Base-by-base conservation (phyloP, 2,797 vertebrate species). In the Enteromius paludinosus region DNA sequence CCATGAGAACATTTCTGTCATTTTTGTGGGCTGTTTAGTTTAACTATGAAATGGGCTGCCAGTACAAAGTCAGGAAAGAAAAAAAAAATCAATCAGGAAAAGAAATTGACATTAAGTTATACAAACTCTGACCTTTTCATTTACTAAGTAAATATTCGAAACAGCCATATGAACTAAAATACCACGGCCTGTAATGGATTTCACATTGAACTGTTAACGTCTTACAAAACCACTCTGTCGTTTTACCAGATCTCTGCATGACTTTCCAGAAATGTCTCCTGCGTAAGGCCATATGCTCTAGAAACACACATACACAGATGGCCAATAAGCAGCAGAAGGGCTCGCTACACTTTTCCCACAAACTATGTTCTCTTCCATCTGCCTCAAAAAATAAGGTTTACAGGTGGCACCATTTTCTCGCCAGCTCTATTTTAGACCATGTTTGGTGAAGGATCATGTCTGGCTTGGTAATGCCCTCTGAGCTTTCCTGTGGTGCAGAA, bases 281-380 rank as follows among this genome's bases (percentile, higher is more conserved):
- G 62, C 5, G 14, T 43, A 43, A 52, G 7, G 47, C 79, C 81
- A 83, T 83, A 83, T 83, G 81, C 81, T 83, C 12, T 25, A 61
- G 64, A 77, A 69, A 82, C 72, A 77, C 73, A 56, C 47, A 75
- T 8, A 56, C 41, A 49, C 64, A 83, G 73, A 83, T 77, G 73
- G 73, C 64, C 52, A 76, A 77, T 33, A 77, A 2, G 52, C 35
- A 76, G 33, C 73, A 83, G 73, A 77, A 43, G 49, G 64, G 25
- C 61, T 68, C 23, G 12, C 33, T 47, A 75, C 61, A 17, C 45
- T 65, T 54, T 74, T 69, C 25, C 71, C 59, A 65, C 43, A 81
- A 81, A 82, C 81, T 43, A 82, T 82, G 47, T 75, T 82, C 71
- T 82, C 11, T 77, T 83, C 81, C 72, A 83, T 83, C 81, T 83